These are phyloP conservation scores for Ia io DNA, from an alignment of 2,113 vertebrate genomes.

Conservation along the genomic window DNA sequence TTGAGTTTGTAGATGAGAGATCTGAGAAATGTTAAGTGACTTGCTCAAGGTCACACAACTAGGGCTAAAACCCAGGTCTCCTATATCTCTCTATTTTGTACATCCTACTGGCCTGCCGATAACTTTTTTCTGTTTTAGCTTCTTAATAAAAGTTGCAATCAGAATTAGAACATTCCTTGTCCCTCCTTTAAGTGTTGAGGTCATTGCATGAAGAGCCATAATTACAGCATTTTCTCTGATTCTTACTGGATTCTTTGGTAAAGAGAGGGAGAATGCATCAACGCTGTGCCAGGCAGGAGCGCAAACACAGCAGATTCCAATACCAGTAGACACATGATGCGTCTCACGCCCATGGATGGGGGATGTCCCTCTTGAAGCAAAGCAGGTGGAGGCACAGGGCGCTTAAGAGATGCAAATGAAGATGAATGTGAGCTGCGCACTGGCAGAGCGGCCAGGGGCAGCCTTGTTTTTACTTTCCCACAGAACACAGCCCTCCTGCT, in stretches of 20 bases:
- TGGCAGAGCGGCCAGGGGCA: background rate
- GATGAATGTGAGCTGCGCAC: background rate
- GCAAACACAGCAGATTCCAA: background rate
- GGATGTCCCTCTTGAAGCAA: background rate
- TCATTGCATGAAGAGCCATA: accelerated
- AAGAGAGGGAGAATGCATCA: background rate
- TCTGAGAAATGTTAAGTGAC: background rate
- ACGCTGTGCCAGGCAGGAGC: background rate
- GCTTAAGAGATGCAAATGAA: background rate
- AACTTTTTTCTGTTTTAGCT: background rate
- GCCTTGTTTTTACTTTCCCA: background rate
- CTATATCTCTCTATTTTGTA: background rate
- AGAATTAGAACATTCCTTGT: background rate
- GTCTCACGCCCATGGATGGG: background rate
- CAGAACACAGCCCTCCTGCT: background rate
- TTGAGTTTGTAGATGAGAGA: background rate
- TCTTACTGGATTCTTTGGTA: background rate
- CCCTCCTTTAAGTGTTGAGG: background rate
- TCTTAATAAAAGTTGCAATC: background rate
- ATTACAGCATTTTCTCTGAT: background rate
- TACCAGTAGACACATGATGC: accelerated
- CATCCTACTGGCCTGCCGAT: background rate
- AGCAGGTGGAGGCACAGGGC: background rate
- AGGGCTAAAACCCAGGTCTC: background rate
- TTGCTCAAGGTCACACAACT: background rate